phyloP scores from a whole-genome alignment of 2,888 invertebrate genomes.

The Phytoseiulus persimilis region DNA sequence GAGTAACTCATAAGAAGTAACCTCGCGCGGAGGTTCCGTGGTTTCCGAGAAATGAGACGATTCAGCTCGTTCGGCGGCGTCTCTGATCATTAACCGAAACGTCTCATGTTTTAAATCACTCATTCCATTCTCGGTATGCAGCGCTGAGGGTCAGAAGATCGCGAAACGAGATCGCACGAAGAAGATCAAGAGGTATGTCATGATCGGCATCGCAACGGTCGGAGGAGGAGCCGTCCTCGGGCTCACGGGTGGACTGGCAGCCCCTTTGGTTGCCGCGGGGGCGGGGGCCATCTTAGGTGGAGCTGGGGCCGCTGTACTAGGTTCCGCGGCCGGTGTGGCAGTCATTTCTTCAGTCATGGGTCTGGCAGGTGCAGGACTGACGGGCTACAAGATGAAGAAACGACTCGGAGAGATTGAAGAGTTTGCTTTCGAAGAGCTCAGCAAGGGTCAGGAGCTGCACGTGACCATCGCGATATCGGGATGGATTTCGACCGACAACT shows the following conservation, averaged over 20 bases:
- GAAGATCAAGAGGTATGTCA: conserved; percentile 58
- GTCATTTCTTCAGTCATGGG: conserved; percentile 60
- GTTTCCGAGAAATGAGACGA: too few species aligned
- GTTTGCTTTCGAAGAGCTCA: conserved; percentile 58
- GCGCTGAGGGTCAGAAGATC: conserved; percentile 54
- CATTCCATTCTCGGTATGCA: neutral
- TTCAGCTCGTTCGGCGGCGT: too few species aligned
- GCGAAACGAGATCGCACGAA: conserved; percentile 53
- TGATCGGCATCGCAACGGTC: conserved; percentile 60
- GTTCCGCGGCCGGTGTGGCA: conserved; percentile 55
- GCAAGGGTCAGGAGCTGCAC: conserved; percentile 54
- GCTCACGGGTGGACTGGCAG: conserved; percentile 61
- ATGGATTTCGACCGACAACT: conserved; percentile 58
- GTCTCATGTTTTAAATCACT: conserved; percentile 45
- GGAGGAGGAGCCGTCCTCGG: conserved; percentile 61
- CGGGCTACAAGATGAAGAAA: conserved; percentile 63
- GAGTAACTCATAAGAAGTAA: too few species aligned
- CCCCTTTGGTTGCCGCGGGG: conserved; percentile 58
- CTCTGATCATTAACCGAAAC: neutral
- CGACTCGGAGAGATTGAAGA: conserved; percentile 62
- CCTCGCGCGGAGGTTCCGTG: too few species aligned
- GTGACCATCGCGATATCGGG: conserved; percentile 60
- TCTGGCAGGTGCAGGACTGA: conserved; percentile 61
- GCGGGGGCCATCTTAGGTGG: conserved; percentile 53
- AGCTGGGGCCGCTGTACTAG: conserved; percentile 53